These are phyloP conservation scores for Heterodera schachtii DNA, from an alignment of 1,140 invertebrate species.

Conservation along the genomic window DNA sequence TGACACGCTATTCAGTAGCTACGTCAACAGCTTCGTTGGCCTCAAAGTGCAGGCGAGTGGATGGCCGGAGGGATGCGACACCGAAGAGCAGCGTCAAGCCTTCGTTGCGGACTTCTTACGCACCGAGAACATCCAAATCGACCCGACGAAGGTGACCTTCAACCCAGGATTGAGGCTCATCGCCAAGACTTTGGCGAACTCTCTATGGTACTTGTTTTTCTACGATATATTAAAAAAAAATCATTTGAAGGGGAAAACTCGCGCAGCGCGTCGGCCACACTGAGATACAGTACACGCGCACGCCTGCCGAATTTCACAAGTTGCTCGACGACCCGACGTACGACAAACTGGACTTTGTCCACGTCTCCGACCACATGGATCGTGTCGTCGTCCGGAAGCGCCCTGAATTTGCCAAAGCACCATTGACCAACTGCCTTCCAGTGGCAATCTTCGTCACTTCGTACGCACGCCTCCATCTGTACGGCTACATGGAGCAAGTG, in stretches of 20 bases:
- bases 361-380: background rate
- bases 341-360: slow-evolving; percentile 9
- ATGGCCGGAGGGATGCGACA: background rate
- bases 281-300: background rate
- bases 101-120: background rate
- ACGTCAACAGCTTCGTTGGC: no score
- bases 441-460: background rate
- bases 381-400: background rate
- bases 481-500: slow-evolving; percentile 15
- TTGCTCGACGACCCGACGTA: background rate
- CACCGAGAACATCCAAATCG: background rate
- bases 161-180: background rate
- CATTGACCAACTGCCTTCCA: slow-evolving; percentile 10
- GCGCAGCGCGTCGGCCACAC: slow-evolving; percentile 2
- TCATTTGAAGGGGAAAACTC: background rate
- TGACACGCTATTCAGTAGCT: background rate
- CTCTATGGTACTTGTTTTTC: background rate
- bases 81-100: background rate
- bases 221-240: background rate
- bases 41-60: background rate
- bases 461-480: slow-evolving; percentile 11
- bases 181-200: background rate
- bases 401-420: slow-evolving; percentile 1
- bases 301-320: background rate
- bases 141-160: background rate